These are phyloP conservation scores for Aricia agestis DNA, from an alignment of 1,140 invertebrate species.

Conservation along the genomic window DNA sequence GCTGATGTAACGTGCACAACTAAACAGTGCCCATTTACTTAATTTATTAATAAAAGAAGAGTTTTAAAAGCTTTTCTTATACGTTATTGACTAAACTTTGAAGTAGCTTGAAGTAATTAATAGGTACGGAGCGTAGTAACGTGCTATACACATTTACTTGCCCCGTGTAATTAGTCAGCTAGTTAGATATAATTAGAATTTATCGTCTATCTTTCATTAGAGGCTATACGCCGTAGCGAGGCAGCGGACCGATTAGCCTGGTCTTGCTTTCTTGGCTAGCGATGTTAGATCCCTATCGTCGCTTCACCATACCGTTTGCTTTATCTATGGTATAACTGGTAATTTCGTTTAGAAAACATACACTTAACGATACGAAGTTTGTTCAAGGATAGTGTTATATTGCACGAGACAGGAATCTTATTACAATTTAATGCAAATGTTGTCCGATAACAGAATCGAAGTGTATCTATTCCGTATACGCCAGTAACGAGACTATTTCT, in stretches of 20 bases:
- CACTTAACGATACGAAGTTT: conserved; percentile 19
- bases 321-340: conserved; percentile 32
- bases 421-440: conserved; percentile 14
- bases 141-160: conserved; percentile 4
- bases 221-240: conserved; percentile 37
- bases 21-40: too few relatives aligned
- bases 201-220: conserved; percentile 61
- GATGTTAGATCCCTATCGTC: conserved; percentile 46
- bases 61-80: too few relatives aligned
- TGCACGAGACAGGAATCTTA: conserved; percentile 14
- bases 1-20: too few relatives aligned
- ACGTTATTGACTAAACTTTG: too few relatives aligned
- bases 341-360: conserved; percentile 15
- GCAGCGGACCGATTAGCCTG: conserved; percentile 45
- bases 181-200: conserved; percentile 57
- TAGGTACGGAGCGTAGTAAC: background rate
- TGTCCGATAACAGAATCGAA: background rate
- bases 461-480: background rate
- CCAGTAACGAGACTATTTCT: background rate
- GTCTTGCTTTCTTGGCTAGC: conserved; percentile 53
- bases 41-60: too few relatives aligned
- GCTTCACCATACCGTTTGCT: conserved; percentile 49
- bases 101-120: too few relatives aligned
- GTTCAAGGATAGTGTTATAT: conserved; percentile 10
- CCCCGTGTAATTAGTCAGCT: conserved; percentile 47